Evolutionary conservation across 2,888 invertebrate genomes (phyloP), one percentile per base, ranked within the genome.

Genomic region (Spilarctia lutea): DNA sequence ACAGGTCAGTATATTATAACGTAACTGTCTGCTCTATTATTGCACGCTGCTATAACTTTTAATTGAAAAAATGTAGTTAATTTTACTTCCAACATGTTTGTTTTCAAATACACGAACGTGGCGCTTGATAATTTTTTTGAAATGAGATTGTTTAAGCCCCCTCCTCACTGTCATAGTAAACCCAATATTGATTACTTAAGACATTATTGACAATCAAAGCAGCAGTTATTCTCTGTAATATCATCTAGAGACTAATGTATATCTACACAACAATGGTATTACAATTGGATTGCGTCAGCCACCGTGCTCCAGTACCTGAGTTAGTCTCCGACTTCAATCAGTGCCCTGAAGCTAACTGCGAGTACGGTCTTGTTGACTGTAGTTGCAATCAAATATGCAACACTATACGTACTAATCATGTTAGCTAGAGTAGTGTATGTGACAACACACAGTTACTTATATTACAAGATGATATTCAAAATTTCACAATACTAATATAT

Each of bases 381-480:
- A 66, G 66, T 48, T 74, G 35, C 70, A 67, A 74, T 74, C 74
- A 71, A 70, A 52, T 60, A 33, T 65, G 33, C 72, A 27, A 42
- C 68, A 33, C 30, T 4, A 63, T 35, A 69, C 16, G 52, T n/a
- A 69, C 73, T 68, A 73, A 73, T 63, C 8, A 6, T 68, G 68
- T 68, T 60, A 27, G 63, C 70, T 11, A 16, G 35, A 35, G 60
- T 10, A 65, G 4, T 65, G 33, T 35, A 24, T 65, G 16, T 63
- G 6, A 60, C 27, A 4, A 63, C 30, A 63, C 13, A 63, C 60
- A 63, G 30, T 30, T 60, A 27, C n/a, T n/a, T n/a, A 60, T n/a
- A n/a, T n/a, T n/a, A 27, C 60, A 60, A 60, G 10, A n/a, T 24
- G n/a, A n/a, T 56, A 56, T n/a, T 56, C n/a, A 1, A 56, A 56